Base-by-base conservation (phyloP, 2,888 invertebrate genomes). In the Diadegma fenestrale region DNA sequence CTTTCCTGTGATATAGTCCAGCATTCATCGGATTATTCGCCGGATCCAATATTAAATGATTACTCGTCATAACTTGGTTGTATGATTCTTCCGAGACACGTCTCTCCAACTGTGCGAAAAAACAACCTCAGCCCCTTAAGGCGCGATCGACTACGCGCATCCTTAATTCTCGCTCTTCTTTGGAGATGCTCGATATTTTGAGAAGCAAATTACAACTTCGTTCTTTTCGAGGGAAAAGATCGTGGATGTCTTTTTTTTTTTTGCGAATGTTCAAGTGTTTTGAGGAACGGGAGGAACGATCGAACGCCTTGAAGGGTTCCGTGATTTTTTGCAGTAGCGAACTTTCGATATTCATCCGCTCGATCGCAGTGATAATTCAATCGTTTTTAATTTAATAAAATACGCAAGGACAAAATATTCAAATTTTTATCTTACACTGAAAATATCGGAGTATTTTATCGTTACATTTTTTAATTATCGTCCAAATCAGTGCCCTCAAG, bases 1-100 rank as follows among this genome's bases (percentile, higher is more conserved):
- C 88, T 88, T 88, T 88, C 88, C 90, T 90, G 90, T 90, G 91
- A 90, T 90, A 90, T 89, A 89, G 86, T 80, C 87, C 87, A 89
- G 87, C 84, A 87, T 87, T 85, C 85, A 89, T 75, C 87, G 80
- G 76, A 80, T 82, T 82, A 66, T 75, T 75, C 79, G 81, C 81
- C 51, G 51, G 71, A 33, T 71, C 33, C 51, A 22, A n/a, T 43
- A 43, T 68, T 66, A 12, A 37, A 12, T 22, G 68, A 68, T 68
- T n/a, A n/a, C n/a, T 43, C 68, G 12, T 64, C 37, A 64, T 37
- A 19, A 19, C 5, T 22, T 68, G 2, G 26, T 68, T 68, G 19
- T 68, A 12, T 43, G 19, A 43, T 68, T 43, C 22, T 68, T 43
- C 37, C 33, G 43, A 22, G 41, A 19, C 0, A 19, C 64, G 64